These are phyloP conservation scores for Sminthurides aquaticus DNA, from an alignment of 2,888 invertebrate species.

Conservation along the genomic window DNA sequence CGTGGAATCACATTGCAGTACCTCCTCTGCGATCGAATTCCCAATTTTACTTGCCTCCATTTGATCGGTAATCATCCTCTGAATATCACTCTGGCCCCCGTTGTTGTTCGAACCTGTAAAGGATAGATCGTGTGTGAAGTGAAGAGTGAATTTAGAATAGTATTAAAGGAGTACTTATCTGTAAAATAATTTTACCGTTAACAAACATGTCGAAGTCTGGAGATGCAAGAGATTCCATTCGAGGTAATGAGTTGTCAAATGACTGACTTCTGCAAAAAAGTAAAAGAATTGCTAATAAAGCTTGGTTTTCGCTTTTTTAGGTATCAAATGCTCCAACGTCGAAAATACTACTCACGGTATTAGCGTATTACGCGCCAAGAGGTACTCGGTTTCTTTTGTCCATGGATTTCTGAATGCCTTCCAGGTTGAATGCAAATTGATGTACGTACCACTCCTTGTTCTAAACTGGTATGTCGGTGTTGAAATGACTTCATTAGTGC, in stretches of 20 bases:
- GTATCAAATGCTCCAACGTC: too few species aligned
- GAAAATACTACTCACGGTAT: constrained; percentile 58
- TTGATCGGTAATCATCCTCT: constrained; percentile 64
- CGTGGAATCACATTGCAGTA: constrained; percentile 45
- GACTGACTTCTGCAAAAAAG: constrained; percentile 9
- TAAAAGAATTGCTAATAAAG: too few species aligned
- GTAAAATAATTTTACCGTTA: neutral
- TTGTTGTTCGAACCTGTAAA: neutral
- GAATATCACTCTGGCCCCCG: constrained; percentile 52
- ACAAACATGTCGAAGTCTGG: neutral
- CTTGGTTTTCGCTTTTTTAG: too few species aligned
- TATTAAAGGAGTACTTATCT: neutral
- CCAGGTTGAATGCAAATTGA: constrained; percentile 73
- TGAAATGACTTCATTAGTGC: constrained; percentile 46
- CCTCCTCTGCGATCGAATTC: constrained; percentile 72
- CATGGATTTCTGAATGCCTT: constrained; percentile 87
- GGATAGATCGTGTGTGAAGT: neutral
- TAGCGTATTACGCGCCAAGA: constrained; percentile 77
- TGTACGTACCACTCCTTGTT: constrained; percentile 66
- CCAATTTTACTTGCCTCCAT: constrained; percentile 79
- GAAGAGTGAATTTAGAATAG: neutral
- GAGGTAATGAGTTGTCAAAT: constrained; percentile 24
- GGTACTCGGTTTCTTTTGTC: constrained; percentile 88
- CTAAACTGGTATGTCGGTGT: constrained; percentile 73
- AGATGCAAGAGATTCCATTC: constrained; percentile 7